phyloP scores from a whole-genome alignment of 2,113 vertebrate species.

The Calidris pugnax region DNA sequence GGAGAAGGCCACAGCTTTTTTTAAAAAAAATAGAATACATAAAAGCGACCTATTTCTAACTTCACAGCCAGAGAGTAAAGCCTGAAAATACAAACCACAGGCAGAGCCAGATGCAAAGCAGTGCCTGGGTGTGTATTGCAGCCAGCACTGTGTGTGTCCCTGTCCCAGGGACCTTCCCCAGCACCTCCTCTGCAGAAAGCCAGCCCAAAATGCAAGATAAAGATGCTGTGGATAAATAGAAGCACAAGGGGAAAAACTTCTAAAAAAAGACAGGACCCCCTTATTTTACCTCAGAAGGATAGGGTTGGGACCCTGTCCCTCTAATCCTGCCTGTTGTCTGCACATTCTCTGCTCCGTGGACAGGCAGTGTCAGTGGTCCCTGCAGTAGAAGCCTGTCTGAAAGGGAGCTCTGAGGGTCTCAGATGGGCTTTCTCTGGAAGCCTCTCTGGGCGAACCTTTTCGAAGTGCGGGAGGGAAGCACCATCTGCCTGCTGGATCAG shows the following conservation, averaged over 20 bases:
- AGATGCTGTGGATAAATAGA: neutral
- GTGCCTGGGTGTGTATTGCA: neutral
- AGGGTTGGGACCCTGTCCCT: neutral
- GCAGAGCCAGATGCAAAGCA: neutral
- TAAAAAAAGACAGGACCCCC: neutral
- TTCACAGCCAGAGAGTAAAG: neutral
- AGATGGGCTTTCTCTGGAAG: neutral
- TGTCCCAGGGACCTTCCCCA: neutral
- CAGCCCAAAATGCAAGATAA: neutral
- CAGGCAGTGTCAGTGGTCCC: neutral
- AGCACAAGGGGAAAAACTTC: neutral
- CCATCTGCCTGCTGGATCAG: conserved; percentile 39
- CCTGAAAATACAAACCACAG: neutral
- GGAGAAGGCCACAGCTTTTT: neutral
- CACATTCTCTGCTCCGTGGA: too few species aligned
- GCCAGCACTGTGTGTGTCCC: neutral
- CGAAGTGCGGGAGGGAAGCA: conserved; percentile 6
- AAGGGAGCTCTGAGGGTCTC: neutral
- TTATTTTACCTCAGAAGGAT: neutral
- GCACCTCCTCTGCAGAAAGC: neutral
- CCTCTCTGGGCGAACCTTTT: neutral
- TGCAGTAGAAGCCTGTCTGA: neutral
- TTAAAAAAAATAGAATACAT: neutral
- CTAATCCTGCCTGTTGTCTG: neutral
- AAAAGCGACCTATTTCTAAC: neutral